Evolutionary conservation across 2,888 invertebrate genomes (phyloP), one percentile per base, ranked within the genome.

Genomic region (Drosophila atroscutellata): DNA sequence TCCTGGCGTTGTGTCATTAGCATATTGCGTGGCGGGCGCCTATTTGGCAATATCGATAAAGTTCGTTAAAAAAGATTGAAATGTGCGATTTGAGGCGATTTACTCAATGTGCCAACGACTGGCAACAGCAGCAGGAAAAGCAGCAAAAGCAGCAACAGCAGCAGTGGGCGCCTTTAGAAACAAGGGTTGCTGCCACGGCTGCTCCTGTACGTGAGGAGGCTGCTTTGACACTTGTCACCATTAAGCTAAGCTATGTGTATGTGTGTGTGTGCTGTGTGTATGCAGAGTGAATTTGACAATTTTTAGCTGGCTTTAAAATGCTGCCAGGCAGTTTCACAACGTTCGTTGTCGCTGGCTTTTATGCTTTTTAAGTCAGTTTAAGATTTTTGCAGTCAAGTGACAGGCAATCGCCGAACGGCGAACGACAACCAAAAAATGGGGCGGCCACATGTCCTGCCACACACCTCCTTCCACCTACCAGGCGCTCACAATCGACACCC

Each of bases 21-120:
- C 91, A 91, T 91, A 90, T 91, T 90, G 91, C 91, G 89, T 91
- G 91, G 80, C 76, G 81, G 80, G 76, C 78, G 83, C 82, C 90
- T 85, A 90, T 91, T 91, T 65, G 60, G 65, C 81, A 86, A 81
- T 89, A 83, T 87, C 84, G 86, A 91, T 91, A 88, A 91, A 86
- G 81, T 81, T 90, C 86, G 87, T 86, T 83, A 82, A 83, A 45
- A 82, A 87, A 80, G 86, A 89, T 86, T 88, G 83, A 84, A 83
- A 84, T 80, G 81, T 80, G 83, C 78, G 83, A 82, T 86, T 83
- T 87, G 85, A 82, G 78, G 77, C 77, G 83, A 87, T 83, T 83
- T 83, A 84, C 70, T 75, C 77, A 62, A 72, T 77, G 88, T 79
- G 75, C 62, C 71, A 80, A 75, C 76, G 77, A 71, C 37, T 26